phyloP scores from a whole-genome alignment of 2,797 vertebrate genomes.

The Darevskia nairensis region DNA sequence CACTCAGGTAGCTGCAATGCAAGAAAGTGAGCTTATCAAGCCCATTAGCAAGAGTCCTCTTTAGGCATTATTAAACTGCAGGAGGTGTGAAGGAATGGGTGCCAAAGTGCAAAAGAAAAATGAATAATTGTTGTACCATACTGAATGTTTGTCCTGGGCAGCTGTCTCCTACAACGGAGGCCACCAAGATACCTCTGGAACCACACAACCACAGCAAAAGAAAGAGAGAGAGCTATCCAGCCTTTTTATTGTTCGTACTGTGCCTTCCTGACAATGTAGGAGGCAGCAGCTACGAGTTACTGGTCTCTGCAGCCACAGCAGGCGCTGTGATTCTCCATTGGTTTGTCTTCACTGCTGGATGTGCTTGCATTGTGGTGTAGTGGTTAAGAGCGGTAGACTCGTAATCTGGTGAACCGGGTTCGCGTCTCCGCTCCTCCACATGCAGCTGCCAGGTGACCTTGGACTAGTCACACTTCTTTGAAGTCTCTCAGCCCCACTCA shows the following conservation, averaged over 20 bases:
- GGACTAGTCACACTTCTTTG: too few relatives aligned
- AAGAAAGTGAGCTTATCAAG: not conserved
- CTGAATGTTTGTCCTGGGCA: not conserved
- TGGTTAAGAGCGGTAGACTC: too few relatives aligned
- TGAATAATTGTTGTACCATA: not conserved
- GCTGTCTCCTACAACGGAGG: not conserved
- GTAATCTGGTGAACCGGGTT: too few relatives aligned
- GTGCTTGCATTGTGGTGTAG: too few relatives aligned
- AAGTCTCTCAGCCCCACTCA: too few relatives aligned
- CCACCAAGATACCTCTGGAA: not conserved
- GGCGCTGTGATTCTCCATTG: too few relatives aligned
- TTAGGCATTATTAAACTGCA: not conserved
- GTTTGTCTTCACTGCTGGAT: too few relatives aligned
- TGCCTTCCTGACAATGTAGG: too few relatives aligned
- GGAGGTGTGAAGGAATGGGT: not conserved
- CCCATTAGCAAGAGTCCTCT: not conserved
- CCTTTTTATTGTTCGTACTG: not conserved
- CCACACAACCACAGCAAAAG: not conserved
- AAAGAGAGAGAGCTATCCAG: not conserved
- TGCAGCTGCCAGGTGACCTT: too few relatives aligned
- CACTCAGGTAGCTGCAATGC: not conserved
- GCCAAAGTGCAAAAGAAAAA: not conserved
- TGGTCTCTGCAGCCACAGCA: too few relatives aligned
- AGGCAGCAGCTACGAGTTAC: too few relatives aligned
- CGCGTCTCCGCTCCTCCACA: too few relatives aligned